Base-by-base conservation (phyloP, 1,140 invertebrate species). In the Euura lappo region DNA sequence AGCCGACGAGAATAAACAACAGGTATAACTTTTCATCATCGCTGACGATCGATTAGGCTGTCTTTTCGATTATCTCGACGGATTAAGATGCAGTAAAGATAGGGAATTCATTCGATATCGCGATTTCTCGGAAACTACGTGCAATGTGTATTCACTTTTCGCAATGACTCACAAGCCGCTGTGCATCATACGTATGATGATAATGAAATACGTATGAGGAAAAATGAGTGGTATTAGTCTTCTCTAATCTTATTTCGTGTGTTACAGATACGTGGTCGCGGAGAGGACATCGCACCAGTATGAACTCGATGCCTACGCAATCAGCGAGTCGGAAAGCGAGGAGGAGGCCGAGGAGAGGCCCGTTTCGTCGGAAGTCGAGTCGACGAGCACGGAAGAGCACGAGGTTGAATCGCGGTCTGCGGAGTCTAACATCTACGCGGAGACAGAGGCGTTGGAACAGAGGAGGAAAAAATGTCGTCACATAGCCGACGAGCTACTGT, bases 401-500 rank as follows among this genome's bases (percentile, higher is more conserved):
- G 74, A 72, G 0, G 75, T 83, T 10, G 79, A 83, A 6, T 72
- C 76, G 8, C 65, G 74, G 46, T 72, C 72, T 0, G 28, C 28
- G 28, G 75, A 84, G 45, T 45, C 74, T 6, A 84, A 83, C 69
- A 45, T 77, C 6, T 69, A 71, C 0, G 47, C 68, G 4, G 76
- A 75, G 45, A 80, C 77, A 64, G 75, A 75, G 72, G 70, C 67
- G 8, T 70, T 75, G 8, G 80, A 86, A 45, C 79, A 79, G 28
- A 87, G 83, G 68, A 84, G 83, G 65, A 86, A 84, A 71, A 90
- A 89, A 72, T 86, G 87, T 2, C 88, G 87, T 76, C 89, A 88
- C 47, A 91, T 93, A 65, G 93, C 92, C 3, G 83, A 91, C 77
- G 94, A 95, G 85, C 88, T 95, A 47, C 86, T 92, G 75, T 90